phyloP scores from a whole-genome alignment of 2,888 invertebrate species.

The Sinopyrophorus schimmeli region DNA sequence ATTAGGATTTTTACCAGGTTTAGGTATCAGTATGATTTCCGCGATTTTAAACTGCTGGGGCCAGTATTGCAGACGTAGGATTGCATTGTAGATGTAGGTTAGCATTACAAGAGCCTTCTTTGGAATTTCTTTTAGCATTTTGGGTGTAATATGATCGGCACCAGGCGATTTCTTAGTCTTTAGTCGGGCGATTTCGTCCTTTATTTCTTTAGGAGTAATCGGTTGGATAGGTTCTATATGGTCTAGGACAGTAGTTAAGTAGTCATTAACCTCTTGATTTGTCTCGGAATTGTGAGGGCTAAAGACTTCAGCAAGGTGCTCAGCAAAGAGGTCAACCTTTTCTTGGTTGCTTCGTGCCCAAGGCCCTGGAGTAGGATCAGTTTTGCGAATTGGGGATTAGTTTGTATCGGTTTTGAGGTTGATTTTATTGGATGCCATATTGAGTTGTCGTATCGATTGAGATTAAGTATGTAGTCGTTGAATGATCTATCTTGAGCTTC shows the following conservation, averaged over 20 bases:
- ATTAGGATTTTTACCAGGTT: neutral
- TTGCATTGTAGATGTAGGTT: slow-evolving; percentile 1
- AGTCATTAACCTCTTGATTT: neutral
- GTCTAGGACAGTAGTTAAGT: neutral
- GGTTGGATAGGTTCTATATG: slow-evolving; percentile 6
- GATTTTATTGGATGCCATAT: too few species aligned
- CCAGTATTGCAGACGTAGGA: neutral
- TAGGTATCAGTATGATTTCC: neutral
- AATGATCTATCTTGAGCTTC: neutral
- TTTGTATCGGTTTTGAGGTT: too few species aligned
- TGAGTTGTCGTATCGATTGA: too few species aligned
- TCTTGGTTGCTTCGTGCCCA: too few species aligned
- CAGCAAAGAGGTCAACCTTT: neutral
- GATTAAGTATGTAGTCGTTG: slow-evolving; percentile 2
- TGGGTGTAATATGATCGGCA: slow-evolving; percentile 2
- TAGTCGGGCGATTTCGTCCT: neutral
- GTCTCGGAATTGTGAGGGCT: neutral
- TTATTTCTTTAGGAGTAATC: neutral
- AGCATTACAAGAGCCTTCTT: slow-evolving; percentile 2
- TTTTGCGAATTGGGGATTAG: too few species aligned
- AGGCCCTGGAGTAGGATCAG: too few species aligned
- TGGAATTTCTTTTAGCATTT: slow-evolving; percentile 5
- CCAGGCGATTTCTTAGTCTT: neutral
- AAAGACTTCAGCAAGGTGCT: slow-evolving; percentile 1
- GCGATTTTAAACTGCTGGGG: neutral